Base-by-base conservation (phyloP, 2,888 invertebrate species). In the Hirtodrosophila confusa region DNA sequence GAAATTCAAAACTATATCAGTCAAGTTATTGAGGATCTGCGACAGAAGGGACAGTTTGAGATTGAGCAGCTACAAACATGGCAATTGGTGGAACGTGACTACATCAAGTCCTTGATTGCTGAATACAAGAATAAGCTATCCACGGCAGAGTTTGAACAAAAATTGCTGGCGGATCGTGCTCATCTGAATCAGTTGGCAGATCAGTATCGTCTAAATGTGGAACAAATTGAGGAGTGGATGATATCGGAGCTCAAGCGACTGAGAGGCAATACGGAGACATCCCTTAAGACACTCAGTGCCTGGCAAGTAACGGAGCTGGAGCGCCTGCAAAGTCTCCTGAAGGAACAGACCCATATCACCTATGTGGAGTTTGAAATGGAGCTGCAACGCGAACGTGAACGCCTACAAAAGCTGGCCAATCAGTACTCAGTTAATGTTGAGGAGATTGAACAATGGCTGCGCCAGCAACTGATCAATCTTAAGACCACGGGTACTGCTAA, bases 211-310 rank as follows among this genome's bases (percentile, higher is more conserved):
- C 43, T 91, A 9, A 88, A 80, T 56, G 85, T 91, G 10, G 88
- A 87, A 33, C 89, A 91, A 64, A 89, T 91, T 6, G 90, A 91
- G 60, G 78, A 89, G 33, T 91, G 90, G 89, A 90, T 91, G 80
- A 77, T 89, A 10, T 73, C 85, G 0, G 91, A 91, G 60, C 61
- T 90, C 1, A 84, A 89, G 11, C 86, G 90, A 0, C 60, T 91
- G 8, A 68, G 88, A 0, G 83, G 88, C 10, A 84, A 80, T 27
- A 86, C 89, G 0, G 78, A 82, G 39, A 68, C 77, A 3, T 80
- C 90, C 0, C 73, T 91, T 10, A 85, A 86, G 35, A 76, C 80
- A 8, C 63, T 91, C 0, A 80, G 88, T 12, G 84, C 69, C 0
- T 91, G 91, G 91, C 91, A 91, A 41, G 71, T 75, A 12, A 56